Conservation (phyloP, 2,113 vertebrate species). For the Asarcornis scutulata region DNA sequence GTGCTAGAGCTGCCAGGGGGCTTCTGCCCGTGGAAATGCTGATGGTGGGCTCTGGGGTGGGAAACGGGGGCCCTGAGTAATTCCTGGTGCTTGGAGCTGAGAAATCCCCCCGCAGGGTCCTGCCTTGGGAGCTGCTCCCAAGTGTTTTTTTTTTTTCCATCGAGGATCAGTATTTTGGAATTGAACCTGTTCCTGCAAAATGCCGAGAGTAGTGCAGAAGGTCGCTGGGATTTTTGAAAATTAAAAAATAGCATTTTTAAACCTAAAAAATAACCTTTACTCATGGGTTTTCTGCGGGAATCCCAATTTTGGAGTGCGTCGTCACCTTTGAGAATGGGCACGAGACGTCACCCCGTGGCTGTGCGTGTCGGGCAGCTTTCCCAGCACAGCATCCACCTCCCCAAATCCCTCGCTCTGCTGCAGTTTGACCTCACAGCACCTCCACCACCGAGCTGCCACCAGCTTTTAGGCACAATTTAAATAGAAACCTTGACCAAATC, state of each 20-base stretch:
- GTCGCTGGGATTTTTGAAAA: background rate
- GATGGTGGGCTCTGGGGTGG: background rate
- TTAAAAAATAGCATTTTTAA: background rate
- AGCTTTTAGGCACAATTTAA: background rate
- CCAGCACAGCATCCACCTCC: accelerated
- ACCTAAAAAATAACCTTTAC: accelerated
- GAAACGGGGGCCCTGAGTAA: background rate
- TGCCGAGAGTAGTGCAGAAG: too few relatives aligned
- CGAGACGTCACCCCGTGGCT: background rate
- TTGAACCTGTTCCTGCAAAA: background rate
- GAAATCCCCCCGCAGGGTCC: accelerated
- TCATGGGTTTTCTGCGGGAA: accelerated
- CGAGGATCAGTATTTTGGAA: background rate
- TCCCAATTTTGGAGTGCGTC: background rate
- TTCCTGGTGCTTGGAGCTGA: background rate
- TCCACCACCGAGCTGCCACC: background rate
- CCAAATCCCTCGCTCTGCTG: accelerated
- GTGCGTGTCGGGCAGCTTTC: too few relatives aligned
- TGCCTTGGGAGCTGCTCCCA: accelerated
- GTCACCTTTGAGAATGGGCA: background rate
- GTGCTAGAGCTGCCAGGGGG: accelerated
- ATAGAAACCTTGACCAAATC: background rate
- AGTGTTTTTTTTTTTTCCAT: accelerated
- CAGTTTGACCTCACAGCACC: background rate
- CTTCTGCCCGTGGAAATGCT: background rate